These are phyloP conservation scores for Brienomyrus longianalis DNA, from an alignment of 2,113 vertebrate species.

Conservation along the genomic window DNA sequence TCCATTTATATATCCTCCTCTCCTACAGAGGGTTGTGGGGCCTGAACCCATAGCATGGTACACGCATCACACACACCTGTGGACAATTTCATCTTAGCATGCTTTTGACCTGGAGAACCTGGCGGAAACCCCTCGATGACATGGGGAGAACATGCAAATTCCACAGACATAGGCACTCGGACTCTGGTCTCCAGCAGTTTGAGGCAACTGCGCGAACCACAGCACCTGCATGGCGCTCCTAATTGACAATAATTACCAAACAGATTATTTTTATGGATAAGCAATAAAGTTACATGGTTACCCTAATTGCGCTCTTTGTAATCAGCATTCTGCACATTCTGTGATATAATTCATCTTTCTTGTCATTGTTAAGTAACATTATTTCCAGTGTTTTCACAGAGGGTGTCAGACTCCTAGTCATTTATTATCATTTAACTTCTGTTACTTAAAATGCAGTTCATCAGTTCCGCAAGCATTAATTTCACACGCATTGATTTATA, in stretches of 20 bases:
- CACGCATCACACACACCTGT: background rate
- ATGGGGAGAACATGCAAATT: background rate
- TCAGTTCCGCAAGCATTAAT: conserved; percentile 4
- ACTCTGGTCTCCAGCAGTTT: background rate
- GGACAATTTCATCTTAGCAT: background rate
- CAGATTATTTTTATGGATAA: conserved; percentile 23
- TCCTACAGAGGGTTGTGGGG: background rate
- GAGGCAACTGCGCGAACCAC: background rate
- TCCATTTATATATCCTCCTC: background rate
- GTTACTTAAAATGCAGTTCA: conserved; percentile 19
- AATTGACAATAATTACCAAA: background rate
- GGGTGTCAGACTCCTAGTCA: conserved; percentile 28
- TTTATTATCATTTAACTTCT: conserved; percentile 24
- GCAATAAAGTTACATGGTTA: conserved; percentile 26
- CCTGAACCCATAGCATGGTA: background rate
- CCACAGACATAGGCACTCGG: background rate
- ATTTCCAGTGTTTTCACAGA: conserved; percentile 35
- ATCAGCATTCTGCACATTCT: conserved; percentile 27
- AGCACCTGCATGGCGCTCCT: background rate
- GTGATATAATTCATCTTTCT: conserved; percentile 33
- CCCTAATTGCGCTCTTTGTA: conserved; percentile 29
- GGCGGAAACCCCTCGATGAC: background rate
- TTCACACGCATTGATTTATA: background rate
- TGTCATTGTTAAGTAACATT: conserved; percentile 1
- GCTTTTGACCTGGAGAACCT: background rate